These are phyloP conservation scores for Laticauda colubrina DNA, from an alignment of 2,113 vertebrate genomes.

Conservation along the genomic window DNA sequence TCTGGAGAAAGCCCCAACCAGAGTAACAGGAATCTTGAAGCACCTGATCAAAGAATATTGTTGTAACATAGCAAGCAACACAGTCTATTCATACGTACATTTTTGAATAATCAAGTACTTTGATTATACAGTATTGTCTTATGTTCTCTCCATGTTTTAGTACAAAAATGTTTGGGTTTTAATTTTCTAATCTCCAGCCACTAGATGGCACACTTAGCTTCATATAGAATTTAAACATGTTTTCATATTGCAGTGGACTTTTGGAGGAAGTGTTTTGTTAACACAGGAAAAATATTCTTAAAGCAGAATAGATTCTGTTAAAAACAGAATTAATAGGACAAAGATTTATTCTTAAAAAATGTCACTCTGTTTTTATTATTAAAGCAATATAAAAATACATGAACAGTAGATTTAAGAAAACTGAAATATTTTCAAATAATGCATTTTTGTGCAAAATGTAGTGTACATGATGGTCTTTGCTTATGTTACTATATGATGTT, in stretches of 20 bases:
- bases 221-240: neutral
- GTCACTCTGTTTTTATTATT: neutral
- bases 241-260: neutral
- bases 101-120: neutral
- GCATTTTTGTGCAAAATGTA: neutral
- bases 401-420: neutral
- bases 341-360: neutral
- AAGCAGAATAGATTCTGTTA: neutral
- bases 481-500: neutral
- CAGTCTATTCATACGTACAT: neutral
- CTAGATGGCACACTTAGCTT: conserved; percentile 27
- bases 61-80: neutral
- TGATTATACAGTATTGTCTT: neutral
- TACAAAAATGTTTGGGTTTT: neutral
- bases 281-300: neutral
- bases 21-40: neutral
- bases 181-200: neutral
- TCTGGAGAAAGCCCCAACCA: neutral
- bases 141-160: neutral
- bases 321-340: neutral
- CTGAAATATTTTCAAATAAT: neutral
- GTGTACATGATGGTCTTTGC: neutral
- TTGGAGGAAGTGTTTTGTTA: neutral
- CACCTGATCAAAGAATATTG: neutral
- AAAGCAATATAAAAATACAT: neutral